Percentiles rank a stretch among this genome's conserved stretches.
Evolutionary conservation across 2,113 vertebrate species (phyloP).

Genomic region (Balaeniceps rex): DNA sequence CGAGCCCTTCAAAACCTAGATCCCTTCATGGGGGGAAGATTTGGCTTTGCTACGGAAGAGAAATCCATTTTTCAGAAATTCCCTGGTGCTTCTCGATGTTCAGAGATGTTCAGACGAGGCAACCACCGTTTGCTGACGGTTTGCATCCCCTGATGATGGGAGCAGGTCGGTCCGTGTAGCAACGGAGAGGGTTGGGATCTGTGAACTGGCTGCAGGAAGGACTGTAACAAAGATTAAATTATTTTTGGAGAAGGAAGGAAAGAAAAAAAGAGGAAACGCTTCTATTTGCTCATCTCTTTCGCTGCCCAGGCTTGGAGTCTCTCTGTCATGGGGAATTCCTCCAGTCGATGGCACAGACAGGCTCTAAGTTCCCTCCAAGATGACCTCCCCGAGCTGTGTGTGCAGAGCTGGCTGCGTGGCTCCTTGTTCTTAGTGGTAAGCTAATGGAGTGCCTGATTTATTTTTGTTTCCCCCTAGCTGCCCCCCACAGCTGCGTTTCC

Average conservation of each 20-base stretch:
- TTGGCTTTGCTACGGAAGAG: not conserved
- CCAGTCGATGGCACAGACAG: not conserved
- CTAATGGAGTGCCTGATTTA: not conserved
- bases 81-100: not conserved
- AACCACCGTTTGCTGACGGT: not conserved
- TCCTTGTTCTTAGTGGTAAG: not conserved
- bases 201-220: not conserved
- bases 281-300: not conserved
- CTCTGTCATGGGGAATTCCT: not conserved
- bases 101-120: not conserved
- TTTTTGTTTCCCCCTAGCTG: not conserved
- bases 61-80: not conserved
- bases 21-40: not conserved
- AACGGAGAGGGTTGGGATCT: not conserved
- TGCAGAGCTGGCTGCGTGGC: not conserved
- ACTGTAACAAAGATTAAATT: not conserved
- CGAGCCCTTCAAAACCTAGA: not conserved
- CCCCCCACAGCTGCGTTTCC: not conserved
- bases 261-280: conserved; percentile 41
- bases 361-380: not conserved
- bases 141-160: not conserved
- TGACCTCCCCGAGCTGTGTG: not conserved
- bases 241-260: conserved; percentile 14
- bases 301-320: not conserved
- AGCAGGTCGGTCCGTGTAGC: fast-evolving